A percentile compares a stretch with the other conserved stretches of the same genome.
Evolutionary conservation across 2,113 vertebrate species (phyloP).

Genomic region (Danionella cerebrum): DNA sequence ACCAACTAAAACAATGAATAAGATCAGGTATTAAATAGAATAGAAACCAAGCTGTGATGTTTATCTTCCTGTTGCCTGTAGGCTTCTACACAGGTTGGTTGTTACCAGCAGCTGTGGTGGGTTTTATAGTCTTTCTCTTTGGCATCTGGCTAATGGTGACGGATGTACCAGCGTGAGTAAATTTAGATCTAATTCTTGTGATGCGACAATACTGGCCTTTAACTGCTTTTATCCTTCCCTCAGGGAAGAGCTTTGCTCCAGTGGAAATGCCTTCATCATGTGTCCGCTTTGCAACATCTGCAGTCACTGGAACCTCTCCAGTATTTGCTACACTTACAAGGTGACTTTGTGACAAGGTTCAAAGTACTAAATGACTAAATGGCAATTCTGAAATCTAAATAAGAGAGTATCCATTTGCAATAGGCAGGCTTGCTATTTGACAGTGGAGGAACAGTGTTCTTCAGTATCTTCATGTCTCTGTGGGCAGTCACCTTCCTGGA

Average conservation of each 20-base stretch:
- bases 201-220: neutral
- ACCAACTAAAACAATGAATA: too few relatives aligned
- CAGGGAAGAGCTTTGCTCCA: constrained; percentile 68
- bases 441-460: constrained; percentile 70
- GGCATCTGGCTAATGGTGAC: constrained; percentile 62
- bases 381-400: neutral
- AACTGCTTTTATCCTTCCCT: constrained; percentile 40
- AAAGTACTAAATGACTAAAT: neutral
- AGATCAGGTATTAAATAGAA: too few relatives aligned
- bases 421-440: constrained; percentile 72
- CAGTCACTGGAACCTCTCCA: constrained; percentile 62
- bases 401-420: neutral
- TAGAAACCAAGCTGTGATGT: too few relatives aligned
- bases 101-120: constrained; percentile 64
- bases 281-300: constrained; percentile 70
- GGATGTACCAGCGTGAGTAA: constrained; percentile 67
- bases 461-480: constrained; percentile 77
- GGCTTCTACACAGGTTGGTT: constrained; percentile 75
- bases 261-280: constrained; percentile 60
- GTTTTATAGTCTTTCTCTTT: constrained; percentile 67
- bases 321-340: constrained; percentile 51
- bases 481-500: constrained; percentile 74
- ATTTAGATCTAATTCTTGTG: neutral
- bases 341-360: constrained; percentile 22
- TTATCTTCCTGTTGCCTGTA: constrained; percentile 35